Conservation (phyloP, 2,888 invertebrate genomes). For the Synergus itoensis region DNA sequence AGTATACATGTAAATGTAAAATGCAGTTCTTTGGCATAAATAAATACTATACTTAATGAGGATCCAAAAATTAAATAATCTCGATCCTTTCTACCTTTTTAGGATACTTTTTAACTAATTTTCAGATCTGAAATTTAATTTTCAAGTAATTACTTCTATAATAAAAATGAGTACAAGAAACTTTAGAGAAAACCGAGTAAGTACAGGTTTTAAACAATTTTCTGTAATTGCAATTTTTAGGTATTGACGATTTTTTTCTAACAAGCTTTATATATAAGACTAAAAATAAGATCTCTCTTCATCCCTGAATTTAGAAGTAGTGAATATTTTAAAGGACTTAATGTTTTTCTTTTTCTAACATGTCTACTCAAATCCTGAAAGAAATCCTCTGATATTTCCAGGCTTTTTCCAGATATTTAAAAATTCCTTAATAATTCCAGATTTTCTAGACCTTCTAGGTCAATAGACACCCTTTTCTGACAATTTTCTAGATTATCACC, state of each 20-base stretch:
- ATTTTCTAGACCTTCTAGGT: no score
- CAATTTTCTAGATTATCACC: not conserved
- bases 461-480: not conserved
- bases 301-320: no score
- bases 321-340: no score
- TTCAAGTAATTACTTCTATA: not conserved
- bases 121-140: not conserved
- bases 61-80: conserved; percentile 13
- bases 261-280: not conserved
- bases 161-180: not conserved
- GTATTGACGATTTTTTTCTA: not conserved
- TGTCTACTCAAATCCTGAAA: no score
- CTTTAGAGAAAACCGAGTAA: not conserved
- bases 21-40: conserved; percentile 75
- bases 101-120: not conserved
- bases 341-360: no score
- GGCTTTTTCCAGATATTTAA: no score
- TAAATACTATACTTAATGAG: conserved; percentile 56
- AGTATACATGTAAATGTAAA: conserved; percentile 63
- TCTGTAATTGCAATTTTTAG: not conserved
- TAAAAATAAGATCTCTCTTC: no score
- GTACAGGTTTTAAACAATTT: not conserved
- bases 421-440: no score
- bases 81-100: not conserved
- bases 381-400: no score